Conservation (phyloP, 1,140 invertebrate genomes). For the Amyelois transitella region DNA sequence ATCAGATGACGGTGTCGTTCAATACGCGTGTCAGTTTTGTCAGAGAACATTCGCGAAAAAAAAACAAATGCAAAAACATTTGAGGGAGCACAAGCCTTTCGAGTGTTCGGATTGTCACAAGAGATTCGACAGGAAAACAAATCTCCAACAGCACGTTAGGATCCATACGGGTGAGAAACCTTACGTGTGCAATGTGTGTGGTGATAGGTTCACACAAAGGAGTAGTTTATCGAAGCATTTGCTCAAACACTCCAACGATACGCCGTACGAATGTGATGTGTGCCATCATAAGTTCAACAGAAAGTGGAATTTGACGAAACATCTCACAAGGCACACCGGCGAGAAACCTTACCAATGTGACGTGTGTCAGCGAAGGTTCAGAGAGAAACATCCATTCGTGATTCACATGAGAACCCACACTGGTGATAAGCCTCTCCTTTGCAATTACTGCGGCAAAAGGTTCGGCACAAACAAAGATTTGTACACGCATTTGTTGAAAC, state of each 20-base stretch:
- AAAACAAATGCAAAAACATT: background rate
- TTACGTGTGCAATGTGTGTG: conserved; percentile 77
- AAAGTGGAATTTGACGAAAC: background rate
- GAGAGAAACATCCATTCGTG: background rate
- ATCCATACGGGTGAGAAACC: conserved; percentile 54
- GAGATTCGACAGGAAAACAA: background rate
- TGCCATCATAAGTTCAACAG: background rate
- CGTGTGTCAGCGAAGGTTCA: background rate
- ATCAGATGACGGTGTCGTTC: background rate
- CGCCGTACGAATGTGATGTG: background rate
- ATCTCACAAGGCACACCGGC: background rate
- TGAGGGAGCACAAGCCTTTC: background rate
- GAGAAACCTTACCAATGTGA: background rate
- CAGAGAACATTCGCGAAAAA: background rate
- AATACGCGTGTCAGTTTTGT: background rate
- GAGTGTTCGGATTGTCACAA: background rate
- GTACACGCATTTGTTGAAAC: background rate
- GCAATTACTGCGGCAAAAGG: background rate
- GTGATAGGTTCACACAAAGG: conserved; percentile 60
- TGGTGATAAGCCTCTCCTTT: background rate
- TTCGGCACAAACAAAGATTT: background rate
- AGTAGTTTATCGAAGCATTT: conserved; percentile 53
- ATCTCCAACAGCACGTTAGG: background rate
- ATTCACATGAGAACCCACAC: background rate
- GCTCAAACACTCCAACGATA: conserved; percentile 13